phyloP scores from a whole-genome alignment of 2,797 vertebrate genomes.

The Ctenosaura bakeri region DNA sequence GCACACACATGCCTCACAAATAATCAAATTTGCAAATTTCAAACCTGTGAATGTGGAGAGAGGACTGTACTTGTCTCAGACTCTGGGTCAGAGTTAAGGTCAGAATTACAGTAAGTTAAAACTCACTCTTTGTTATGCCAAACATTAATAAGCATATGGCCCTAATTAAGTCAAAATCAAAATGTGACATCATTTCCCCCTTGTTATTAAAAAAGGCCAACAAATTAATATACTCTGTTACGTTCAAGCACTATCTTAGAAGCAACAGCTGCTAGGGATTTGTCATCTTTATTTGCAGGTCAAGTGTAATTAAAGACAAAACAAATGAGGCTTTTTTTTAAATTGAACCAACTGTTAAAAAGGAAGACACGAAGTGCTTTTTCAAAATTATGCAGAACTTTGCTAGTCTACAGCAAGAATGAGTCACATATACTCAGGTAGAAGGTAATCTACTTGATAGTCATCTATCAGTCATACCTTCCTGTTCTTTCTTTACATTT shows the following conservation, averaged over 20 bases:
- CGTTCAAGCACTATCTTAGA: not conserved
- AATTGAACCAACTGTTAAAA: not conserved
- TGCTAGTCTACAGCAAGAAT: not conserved
- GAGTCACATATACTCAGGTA: not conserved
- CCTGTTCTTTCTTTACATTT: not conserved
- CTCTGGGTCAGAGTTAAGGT: not conserved
- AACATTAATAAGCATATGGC: not conserved
- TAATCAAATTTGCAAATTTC: too few relatives aligned
- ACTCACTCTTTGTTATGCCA: not conserved
- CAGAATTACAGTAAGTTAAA: not conserved
- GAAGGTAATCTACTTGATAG: not conserved
- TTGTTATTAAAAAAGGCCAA: not conserved
- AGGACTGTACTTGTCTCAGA: not conserved
- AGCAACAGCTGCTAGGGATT: not conserved
- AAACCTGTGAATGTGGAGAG: too few relatives aligned
- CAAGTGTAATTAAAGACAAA: not conserved
- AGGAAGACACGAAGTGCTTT: not conserved
- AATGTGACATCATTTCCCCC: not conserved
- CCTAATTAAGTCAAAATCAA: not conserved
- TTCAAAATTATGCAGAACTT: not conserved
- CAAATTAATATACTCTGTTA: not conserved
- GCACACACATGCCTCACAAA: too few relatives aligned
- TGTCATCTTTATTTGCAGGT: not conserved
- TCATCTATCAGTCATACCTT: not conserved
- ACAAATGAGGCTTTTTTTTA: not conserved